Evolutionary conservation across 2,113 vertebrate species (phyloP).

Genomic region (Hydropotes inermis): DNA sequence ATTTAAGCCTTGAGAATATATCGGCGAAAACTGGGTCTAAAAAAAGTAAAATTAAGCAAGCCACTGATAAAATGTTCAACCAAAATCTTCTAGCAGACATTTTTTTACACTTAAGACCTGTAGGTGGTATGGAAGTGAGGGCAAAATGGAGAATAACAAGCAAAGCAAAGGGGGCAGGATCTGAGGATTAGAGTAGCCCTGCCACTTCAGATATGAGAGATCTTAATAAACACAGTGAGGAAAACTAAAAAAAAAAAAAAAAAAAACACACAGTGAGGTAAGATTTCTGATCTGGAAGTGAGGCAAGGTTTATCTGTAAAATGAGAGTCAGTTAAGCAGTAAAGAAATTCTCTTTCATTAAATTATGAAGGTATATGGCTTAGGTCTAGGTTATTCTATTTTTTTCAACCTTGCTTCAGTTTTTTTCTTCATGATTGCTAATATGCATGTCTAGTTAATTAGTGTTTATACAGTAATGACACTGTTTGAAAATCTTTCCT

Average conservation of each 20-base stretch:
- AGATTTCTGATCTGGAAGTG: neutral
- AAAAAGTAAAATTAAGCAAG: neutral
- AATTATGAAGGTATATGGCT: constrained; percentile 6
- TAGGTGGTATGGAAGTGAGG: neutral
- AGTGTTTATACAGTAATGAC: neutral
- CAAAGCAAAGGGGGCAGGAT: neutral
- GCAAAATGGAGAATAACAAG: neutral
- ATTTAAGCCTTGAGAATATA: neutral
- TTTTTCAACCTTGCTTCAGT: constrained; percentile 7
- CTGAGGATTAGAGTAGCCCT: neutral
- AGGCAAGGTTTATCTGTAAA: neutral
- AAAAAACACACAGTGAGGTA: neutral
- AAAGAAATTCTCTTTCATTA: constrained; percentile 24
- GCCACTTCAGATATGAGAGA: neutral
- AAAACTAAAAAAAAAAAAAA: neutral
- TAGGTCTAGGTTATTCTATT: neutral
- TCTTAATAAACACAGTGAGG: neutral
- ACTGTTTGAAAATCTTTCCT: neutral
- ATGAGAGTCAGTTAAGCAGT: neutral
- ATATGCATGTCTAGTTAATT: neutral
- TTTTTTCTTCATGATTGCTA: neutral
- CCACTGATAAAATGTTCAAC: neutral
- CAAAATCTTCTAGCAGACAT: neutral
- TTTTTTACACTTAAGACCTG: neutral
- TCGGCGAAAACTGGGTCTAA: neutral